Evolutionary conservation across 2,888 invertebrate species (phyloP).

Genomic region (Drosophila infuscata): DNA sequence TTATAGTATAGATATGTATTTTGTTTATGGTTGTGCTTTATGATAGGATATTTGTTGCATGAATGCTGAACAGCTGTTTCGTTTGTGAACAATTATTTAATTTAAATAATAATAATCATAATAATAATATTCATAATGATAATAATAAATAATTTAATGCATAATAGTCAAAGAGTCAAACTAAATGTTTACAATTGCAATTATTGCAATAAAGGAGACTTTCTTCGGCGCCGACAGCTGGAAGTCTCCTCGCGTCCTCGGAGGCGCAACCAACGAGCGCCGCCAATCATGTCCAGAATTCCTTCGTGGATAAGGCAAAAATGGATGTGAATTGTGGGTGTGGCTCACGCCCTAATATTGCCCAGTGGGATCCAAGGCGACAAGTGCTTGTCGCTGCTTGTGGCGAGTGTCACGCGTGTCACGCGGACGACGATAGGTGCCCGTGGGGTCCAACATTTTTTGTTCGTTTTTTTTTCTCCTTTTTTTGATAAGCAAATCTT

Average conservation of each 20-base stretch:
- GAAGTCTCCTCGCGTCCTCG: constrained; percentile 85
- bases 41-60: constrained; percentile 54
- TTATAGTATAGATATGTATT: constrained; percentile 47
- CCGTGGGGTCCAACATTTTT: constrained; percentile 83
- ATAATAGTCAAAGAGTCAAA: constrained; percentile 39
- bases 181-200: constrained; percentile 2
- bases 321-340: constrained; percentile 49
- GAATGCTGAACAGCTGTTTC: constrained; percentile 23
- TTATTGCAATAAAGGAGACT: constrained; percentile 52
- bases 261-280: constrained; percentile 83
- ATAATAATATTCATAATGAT: constrained; percentile 52
- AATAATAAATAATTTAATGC: constrained; percentile 66
- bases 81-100: constrained; percentile 66
- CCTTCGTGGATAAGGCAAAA: constrained; percentile 72
- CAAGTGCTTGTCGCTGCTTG: constrained; percentile 51
- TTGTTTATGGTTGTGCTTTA: constrained; percentile 24
- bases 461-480: neutral
- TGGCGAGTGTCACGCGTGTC: constrained; percentile 72
- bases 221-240: constrained; percentile 85
- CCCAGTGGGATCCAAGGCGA: constrained; percentile 83
- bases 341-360: constrained; percentile 75
- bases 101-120: constrained; percentile 57
- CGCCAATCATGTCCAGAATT: constrained; percentile 73
- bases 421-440: constrained; percentile 83
- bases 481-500: neutral